phyloP scores from a whole-genome alignment of 2,113 vertebrate species.

The Cettia cetti region DNA sequence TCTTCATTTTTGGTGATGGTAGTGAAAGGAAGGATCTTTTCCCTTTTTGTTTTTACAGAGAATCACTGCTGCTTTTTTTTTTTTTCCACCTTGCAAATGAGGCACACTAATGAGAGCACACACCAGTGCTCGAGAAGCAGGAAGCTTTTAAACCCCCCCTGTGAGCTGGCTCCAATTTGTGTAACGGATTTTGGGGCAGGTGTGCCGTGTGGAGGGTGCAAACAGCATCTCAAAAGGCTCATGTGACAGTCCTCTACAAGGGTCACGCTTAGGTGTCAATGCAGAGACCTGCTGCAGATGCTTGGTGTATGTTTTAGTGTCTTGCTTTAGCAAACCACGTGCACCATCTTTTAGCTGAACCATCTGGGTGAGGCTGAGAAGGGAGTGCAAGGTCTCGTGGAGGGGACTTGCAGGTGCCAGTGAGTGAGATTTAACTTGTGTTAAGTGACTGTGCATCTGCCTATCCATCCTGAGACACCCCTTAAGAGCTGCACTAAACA shows the following conservation, averaged over 20 bases:
- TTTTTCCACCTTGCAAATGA: neutral
- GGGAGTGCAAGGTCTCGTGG: neutral
- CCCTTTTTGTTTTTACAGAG: neutral
- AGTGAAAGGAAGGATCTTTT: neutral
- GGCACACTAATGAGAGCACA: neutral
- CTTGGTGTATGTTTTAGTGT: accelerated
- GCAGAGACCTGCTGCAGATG: neutral
- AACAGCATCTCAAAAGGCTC: neutral
- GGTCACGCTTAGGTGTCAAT: neutral
- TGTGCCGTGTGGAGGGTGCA: neutral
- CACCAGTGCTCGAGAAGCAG: neutral
- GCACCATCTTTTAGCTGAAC: neutral
- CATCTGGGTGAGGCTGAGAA: neutral
- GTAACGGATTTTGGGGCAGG: neutral
- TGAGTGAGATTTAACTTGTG: neutral
- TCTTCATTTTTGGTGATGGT: neutral
- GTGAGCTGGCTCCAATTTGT: accelerated
- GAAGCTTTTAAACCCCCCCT: neutral
- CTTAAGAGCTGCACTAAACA: neutral
- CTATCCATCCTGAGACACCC: neutral
- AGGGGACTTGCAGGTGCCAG: neutral
- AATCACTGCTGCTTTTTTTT: neutral
- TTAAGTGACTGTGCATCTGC: neutral
- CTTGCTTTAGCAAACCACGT: neutral
- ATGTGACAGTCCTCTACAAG: accelerated